Conservation (phyloP, 2,888 invertebrate species). For the Ectemnius cavifrons region DNA sequence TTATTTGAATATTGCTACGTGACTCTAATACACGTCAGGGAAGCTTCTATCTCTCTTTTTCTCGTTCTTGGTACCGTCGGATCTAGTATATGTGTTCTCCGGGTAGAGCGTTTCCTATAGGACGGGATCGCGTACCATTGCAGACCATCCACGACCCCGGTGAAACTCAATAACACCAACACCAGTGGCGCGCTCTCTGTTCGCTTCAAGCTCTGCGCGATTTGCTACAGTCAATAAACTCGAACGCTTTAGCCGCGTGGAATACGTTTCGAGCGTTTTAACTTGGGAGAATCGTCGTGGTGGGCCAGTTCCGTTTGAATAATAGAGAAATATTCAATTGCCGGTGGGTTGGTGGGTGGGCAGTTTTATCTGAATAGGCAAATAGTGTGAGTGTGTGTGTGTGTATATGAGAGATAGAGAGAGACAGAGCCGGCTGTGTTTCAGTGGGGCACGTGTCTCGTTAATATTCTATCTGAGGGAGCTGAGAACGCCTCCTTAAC, state of each 20-base stretch:
- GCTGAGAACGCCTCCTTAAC: no score
- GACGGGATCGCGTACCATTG: no score
- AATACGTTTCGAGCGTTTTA: constrained; percentile 26
- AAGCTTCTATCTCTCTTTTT: constrained; percentile 35
- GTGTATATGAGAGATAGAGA: no score
- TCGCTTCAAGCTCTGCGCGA: constrained; percentile 38
- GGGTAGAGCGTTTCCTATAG: no score
- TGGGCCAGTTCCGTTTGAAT: constrained; percentile 15
- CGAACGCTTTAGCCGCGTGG: constrained; percentile 10
- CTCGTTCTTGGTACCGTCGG: constrained; percentile 14
- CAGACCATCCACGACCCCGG: no score
- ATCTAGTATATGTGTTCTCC: no score
- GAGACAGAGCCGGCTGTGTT: no score
- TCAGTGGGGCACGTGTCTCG: no score
- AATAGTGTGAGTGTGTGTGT: no score
- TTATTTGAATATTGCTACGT: constrained; percentile 64
- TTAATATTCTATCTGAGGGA: no score
- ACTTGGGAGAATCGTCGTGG: background rate
- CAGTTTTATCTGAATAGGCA: no score
- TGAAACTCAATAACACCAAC: constrained; percentile 54
- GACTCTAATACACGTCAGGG: constrained; percentile 49
- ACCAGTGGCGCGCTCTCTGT: no score
- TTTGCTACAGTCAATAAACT: constrained; percentile 66
- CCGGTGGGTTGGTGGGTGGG: background rate
- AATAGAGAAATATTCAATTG: constrained; percentile 32